These are phyloP conservation scores for Myotis myotis DNA, from an alignment of 2,797 vertebrate species.

Conservation along the genomic window DNA sequence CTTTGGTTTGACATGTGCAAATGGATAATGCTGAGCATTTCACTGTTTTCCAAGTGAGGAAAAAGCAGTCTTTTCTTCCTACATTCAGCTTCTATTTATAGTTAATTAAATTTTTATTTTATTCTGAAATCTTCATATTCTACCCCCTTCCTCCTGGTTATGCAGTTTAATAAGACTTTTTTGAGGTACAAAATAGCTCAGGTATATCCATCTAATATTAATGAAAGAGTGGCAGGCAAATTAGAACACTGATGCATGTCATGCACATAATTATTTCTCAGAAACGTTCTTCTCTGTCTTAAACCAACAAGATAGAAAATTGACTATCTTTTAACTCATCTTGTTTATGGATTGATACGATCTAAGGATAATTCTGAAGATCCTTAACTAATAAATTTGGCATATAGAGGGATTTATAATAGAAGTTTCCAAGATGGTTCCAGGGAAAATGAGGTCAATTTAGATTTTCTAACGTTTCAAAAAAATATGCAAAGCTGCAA, in stretches of 20 bases:
- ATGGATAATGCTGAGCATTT: background rate
- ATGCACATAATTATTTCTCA: background rate
- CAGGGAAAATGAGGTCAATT: background rate
- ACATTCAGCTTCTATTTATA: background rate
- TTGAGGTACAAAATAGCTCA: background rate
- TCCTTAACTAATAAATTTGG: background rate
- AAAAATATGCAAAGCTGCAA: slow-evolving; percentile 18
- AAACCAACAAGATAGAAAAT: background rate
- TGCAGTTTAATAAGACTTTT: background rate
- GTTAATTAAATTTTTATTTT: background rate
- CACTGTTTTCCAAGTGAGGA: background rate
- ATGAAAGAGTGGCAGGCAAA: background rate
- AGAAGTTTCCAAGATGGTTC: background rate
- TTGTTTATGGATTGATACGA: background rate
- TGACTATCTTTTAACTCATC: background rate
- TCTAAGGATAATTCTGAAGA: background rate
- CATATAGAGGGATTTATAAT: background rate
- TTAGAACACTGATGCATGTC: background rate
- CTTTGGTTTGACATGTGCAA: background rate
- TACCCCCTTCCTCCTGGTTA: background rate
- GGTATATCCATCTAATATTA: background rate
- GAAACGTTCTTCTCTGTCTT: background rate
- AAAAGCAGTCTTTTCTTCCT: background rate
- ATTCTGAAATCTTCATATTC: slow-evolving; percentile 25
- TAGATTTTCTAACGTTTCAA: background rate